These are phyloP conservation scores for Deroptyus accipitrinus DNA, from an alignment of 2,113 vertebrate genomes.

Conservation along the genomic window DNA sequence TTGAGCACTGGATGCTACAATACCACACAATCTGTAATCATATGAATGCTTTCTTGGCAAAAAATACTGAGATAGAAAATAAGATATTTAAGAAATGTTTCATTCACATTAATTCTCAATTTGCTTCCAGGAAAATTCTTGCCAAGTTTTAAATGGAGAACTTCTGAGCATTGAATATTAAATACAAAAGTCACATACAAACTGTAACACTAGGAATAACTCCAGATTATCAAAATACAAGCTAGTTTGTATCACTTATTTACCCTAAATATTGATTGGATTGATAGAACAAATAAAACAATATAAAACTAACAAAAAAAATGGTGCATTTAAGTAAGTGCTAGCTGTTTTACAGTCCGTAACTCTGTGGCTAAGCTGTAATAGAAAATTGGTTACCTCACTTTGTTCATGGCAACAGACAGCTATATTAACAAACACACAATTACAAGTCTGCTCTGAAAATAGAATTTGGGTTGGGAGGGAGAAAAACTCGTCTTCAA, in stretches of 20 bases:
- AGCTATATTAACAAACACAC: slow-evolving; percentile 50
- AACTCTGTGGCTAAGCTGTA: background rate
- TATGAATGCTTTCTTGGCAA: background rate
- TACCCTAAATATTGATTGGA: accelerated
- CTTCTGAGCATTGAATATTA: background rate
- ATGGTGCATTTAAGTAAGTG: background rate
- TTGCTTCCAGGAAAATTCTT: background rate
- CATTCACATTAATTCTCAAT: background rate
- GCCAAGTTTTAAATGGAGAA: background rate
- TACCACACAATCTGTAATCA: background rate
- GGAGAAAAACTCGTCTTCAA: background rate
- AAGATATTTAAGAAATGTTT: background rate
- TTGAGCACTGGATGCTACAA: background rate
- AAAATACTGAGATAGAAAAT: background rate
- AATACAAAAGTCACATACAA: background rate
- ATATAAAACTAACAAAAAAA: background rate
- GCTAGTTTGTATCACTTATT: background rate
- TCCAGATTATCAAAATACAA: background rate
- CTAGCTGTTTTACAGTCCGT: background rate
- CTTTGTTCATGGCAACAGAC: slow-evolving; percentile 65
- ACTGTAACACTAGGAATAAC: background rate
- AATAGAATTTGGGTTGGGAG: slow-evolving; percentile 44
- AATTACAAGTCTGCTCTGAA: slow-evolving; percentile 37
- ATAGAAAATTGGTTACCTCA: slow-evolving; percentile 44
- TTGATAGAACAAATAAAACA: background rate